Percentiles rank a stretch among this genome's conserved stretches.
phyloP scores from a whole-genome alignment of 2,113 vertebrate genomes.

The Pachyramphus minor region DNA sequence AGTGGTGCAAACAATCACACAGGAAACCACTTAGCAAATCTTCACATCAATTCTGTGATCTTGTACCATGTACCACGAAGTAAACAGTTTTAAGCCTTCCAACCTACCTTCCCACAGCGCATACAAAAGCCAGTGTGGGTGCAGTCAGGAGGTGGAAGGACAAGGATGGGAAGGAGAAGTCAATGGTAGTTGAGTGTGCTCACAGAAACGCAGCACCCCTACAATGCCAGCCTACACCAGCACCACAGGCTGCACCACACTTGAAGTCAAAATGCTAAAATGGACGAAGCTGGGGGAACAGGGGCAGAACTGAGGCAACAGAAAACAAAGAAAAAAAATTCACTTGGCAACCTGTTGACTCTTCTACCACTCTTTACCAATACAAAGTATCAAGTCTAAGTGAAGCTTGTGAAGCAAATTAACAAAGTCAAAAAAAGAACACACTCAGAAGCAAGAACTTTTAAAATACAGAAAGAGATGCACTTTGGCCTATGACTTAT shows the following conservation, averaged over 20 bases:
- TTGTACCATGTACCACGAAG: background rate
- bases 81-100: background rate
- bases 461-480: background rate
- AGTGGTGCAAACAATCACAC: background rate
- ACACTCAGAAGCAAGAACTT: background rate
- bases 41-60: background rate
- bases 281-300: background rate
- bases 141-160: background rate
- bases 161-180: background rate
- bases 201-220: background rate
- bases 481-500: background rate
- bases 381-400: background rate
- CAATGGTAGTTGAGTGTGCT: background rate
- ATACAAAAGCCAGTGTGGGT: background rate
- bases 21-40: background rate
- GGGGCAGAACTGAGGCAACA: background rate
- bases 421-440: background rate
- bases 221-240: background rate
- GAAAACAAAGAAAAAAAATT: background rate
- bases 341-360: background rate
- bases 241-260: background rate
- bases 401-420: background rate
- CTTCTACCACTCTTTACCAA: background rate
- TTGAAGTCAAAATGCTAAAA: background rate
- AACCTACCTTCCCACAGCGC: background rate